Conservation (phyloP, 2,113 vertebrate species). For the Danio rerio region DNA sequence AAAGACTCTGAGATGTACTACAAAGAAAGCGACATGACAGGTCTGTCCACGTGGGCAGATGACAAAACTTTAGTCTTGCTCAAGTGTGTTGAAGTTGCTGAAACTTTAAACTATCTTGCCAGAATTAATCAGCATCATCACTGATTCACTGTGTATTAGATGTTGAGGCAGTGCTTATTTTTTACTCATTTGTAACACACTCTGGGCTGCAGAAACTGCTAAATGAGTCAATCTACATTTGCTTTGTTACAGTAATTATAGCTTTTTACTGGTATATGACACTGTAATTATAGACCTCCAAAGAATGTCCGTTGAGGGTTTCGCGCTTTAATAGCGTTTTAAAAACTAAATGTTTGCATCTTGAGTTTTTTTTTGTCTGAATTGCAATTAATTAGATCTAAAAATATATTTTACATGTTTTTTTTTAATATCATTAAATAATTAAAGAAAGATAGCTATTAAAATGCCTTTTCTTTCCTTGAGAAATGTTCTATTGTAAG, state of each 20-base stretch:
- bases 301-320: no score
- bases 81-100: neutral
- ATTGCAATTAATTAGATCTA: no score
- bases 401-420: no score
- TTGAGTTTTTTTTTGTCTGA: no score
- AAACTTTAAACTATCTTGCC: slow-evolving; percentile 56
- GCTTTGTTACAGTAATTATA: neutral
- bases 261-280: no score
- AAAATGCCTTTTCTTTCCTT: no score
- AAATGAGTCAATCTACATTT: neutral
- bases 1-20: slow-evolving; percentile 17
- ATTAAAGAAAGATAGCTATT: no score
- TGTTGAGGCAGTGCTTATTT: slow-evolving; percentile 31
- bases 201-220: neutral
- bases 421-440: no score
- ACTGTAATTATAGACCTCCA: no score
- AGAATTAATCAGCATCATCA: slow-evolving; percentile 51
- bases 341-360: no score
- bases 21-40: slow-evolving; percentile 40
- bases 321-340: no score
- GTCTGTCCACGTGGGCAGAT: slow-evolving; percentile 8
- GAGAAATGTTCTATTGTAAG: no score
- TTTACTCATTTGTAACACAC: neutral
- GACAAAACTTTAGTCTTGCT: slow-evolving; percentile 25
- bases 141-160: slow-evolving; percentile 30